phyloP scores from a whole-genome alignment of 2,888 invertebrate species.

The Heliconius hortense region DNA sequence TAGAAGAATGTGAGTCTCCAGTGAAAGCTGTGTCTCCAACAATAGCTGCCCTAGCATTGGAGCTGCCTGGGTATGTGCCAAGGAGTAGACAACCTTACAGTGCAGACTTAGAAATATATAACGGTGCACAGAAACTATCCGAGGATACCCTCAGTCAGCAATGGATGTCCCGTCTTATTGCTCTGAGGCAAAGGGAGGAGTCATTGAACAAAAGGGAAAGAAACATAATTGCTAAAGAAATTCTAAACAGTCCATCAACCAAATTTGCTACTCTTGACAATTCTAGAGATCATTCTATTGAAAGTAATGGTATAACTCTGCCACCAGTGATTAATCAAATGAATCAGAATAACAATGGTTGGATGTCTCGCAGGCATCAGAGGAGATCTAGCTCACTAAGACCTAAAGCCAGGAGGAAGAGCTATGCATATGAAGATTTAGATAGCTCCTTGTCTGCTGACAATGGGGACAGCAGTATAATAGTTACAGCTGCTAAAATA shows the following conservation, averaged over 20 bases:
- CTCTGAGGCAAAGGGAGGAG: conserved; percentile 77
- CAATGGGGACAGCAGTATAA: conserved; percentile 77
- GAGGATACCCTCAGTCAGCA: conserved; percentile 80
- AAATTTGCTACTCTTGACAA: conserved; percentile 58
- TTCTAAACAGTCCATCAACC: conserved; percentile 65
- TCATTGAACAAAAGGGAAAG: conserved; percentile 77
- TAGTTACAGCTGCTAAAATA: conserved; percentile 79
- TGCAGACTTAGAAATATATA: conserved; percentile 56
- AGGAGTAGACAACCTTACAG: conserved; percentile 63
- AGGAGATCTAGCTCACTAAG: conserved; percentile 59
- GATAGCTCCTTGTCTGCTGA: conserved; percentile 83
- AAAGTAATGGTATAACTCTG: conserved; percentile 71
- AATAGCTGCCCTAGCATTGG: conserved; percentile 71
- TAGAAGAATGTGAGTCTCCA: conserved; percentile 48
- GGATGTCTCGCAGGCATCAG: conserved; percentile 58
- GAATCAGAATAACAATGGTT: conserved; percentile 48
- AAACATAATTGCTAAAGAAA: conserved; percentile 71
- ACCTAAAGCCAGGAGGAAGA: conserved; percentile 59
- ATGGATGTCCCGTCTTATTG: conserved; percentile 81
- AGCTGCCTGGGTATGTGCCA: conserved; percentile 76
- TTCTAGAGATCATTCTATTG: conserved; percentile 44
- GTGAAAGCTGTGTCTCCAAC: conserved; percentile 67
- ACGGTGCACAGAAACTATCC: conserved; percentile 75
- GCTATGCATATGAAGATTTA: conserved; percentile 77
- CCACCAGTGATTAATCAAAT: conserved; percentile 62